Evolutionary conservation across 2,797 vertebrate genomes (phyloP).

Genomic region (Helarctos malayanus): DNA sequence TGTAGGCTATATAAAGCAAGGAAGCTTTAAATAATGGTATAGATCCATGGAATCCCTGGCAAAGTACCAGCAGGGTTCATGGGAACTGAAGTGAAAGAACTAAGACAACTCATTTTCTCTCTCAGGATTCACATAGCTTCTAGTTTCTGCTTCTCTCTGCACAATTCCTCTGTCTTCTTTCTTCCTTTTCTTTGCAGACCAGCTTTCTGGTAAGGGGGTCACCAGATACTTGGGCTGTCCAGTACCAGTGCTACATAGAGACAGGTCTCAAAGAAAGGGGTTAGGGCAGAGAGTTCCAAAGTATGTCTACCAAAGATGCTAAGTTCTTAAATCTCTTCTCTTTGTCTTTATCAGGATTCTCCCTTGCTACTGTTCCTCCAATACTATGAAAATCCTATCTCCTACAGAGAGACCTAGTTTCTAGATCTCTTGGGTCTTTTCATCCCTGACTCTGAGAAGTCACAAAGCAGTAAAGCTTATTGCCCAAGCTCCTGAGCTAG

Average conservation of each 20-base stretch:
- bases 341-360: background rate
- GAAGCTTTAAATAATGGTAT: background rate
- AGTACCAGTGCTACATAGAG: background rate
- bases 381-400: background rate
- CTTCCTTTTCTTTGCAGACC: background rate
- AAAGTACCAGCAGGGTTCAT: background rate
- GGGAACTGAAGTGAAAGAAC: background rate
- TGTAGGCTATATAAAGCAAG: background rate
- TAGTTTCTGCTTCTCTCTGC: constrained; percentile 5
- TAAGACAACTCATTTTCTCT: background rate
- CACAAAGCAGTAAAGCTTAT: background rate
- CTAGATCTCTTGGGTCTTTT: background rate
- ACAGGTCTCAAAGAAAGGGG: background rate
- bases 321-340: background rate
- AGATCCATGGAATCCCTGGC: background rate
- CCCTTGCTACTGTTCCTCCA: background rate
- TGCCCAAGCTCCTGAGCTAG: background rate
- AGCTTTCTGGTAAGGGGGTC: background rate
- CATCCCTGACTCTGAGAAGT: background rate
- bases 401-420: background rate
- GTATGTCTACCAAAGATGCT: background rate
- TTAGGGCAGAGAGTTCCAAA: background rate
- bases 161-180: background rate
- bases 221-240: background rate
- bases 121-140: background rate